A percentile compares a stretch with the other conserved stretches of the same genome.
These are phyloP conservation scores for Octodonta nipae DNA, from an alignment of 2,888 invertebrate genomes.

Conservation along the genomic window DNA sequence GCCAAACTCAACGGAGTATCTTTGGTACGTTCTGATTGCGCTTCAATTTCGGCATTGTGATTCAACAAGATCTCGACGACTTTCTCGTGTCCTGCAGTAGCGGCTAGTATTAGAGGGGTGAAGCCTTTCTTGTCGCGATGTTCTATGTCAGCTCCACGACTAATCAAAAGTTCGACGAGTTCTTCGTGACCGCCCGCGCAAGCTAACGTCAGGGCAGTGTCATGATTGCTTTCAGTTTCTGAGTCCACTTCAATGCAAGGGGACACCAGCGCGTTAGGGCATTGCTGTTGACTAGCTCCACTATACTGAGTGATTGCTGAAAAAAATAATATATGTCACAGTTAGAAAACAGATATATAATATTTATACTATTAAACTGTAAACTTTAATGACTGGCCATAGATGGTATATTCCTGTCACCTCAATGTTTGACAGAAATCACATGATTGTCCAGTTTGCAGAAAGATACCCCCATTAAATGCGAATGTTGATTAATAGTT, in stretches of 20 bases:
- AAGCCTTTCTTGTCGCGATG: conserved; percentile 98
- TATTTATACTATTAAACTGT: no score
- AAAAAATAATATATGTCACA: conserved; percentile 5
- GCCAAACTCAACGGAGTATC: conserved; percentile 95
- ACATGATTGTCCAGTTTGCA: no score
- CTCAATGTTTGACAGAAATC: no score
- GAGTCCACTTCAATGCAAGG: conserved; percentile 84
- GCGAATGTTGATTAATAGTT: no score
- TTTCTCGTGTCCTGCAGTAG: conserved; percentile 87
- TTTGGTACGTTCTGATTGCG: conserved; percentile 96
- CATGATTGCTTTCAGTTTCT: conserved; percentile 96
- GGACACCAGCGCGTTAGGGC: conserved; percentile 27
- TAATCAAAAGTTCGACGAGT: conserved; percentile 79
- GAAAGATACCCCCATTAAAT: no score
- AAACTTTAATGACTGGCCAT: no score
- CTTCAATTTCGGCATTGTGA: conserved; percentile 93
- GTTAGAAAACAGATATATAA: no score
- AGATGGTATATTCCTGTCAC: no score
- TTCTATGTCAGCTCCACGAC: conserved; percentile 89
- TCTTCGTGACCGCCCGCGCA: conserved; percentile 96
- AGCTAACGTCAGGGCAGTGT: conserved; percentile 93
- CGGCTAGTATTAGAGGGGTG: conserved; percentile 91
- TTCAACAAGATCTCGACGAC: conserved; percentile 87
- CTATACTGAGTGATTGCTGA: conserved; percentile 27
- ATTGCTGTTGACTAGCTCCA: conserved; percentile 20